Evolutionary conservation across 2,113 vertebrate genomes (phyloP).

Genomic region (Engystomops pustulosus): DNA sequence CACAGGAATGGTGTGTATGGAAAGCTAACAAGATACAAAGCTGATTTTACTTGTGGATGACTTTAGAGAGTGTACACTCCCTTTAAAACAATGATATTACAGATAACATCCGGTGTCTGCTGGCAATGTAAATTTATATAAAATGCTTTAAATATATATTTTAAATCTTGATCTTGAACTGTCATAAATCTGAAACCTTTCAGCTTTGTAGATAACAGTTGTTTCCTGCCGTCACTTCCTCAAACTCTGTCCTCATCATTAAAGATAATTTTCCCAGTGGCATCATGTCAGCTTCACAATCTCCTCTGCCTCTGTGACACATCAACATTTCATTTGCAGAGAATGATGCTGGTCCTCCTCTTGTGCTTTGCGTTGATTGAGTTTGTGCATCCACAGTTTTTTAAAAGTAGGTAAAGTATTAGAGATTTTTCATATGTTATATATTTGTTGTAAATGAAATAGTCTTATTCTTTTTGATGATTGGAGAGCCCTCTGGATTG

Average conservation of each 20-base stretch:
- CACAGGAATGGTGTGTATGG: no score
- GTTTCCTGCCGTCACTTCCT: conserved; percentile 55
- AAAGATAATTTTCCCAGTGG: neutral
- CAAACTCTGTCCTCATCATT: conserved; percentile 5
- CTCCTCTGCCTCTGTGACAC: neutral
- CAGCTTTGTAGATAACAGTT: neutral
- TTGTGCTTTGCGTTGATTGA: neutral
- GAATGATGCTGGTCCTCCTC: neutral
- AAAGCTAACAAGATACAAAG: no score
- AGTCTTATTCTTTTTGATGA: no score
- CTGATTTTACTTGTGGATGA: no score
- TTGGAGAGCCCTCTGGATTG: no score
- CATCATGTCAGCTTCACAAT: neutral
- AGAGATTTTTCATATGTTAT: neutral
- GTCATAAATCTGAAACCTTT: neutral
- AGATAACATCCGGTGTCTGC: no score
- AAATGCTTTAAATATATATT: no score
- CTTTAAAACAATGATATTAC: neutral
- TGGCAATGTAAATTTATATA: no score
- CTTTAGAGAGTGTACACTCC: no score
- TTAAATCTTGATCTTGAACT: neutral
- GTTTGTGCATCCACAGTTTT: neutral
- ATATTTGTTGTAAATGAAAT: neutral
- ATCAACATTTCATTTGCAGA: neutral
- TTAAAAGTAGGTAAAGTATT: conserved; percentile 2